Evolutionary conservation across 2,797 vertebrate species (phyloP).

Genomic region (Setipinna tenuifilis): DNA sequence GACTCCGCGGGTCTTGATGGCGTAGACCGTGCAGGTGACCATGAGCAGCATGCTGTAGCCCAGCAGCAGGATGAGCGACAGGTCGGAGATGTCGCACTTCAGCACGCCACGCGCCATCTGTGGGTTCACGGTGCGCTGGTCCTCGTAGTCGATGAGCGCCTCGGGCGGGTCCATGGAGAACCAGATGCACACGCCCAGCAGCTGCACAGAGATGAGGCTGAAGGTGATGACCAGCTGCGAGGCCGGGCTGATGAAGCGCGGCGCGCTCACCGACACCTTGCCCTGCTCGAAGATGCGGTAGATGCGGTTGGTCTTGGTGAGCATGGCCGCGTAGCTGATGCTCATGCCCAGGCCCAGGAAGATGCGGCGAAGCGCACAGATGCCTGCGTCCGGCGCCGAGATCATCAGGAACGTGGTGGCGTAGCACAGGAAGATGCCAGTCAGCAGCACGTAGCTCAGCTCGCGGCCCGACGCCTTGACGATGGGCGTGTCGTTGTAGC

Average conservation of each 20-base stretch:
- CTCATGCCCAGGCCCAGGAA: constrained; percentile 98
- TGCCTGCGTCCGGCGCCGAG: constrained; percentile 86
- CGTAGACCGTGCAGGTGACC: constrained; percentile 98
- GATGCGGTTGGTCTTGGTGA: constrained; percentile 99
- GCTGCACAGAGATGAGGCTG: constrained; percentile 94
- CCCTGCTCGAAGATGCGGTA: constrained; percentile 99
- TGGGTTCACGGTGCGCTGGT: constrained; percentile 95
- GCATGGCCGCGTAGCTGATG: constrained; percentile 95
- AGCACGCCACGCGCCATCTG: constrained; percentile 89
- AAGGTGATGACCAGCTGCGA: constrained; percentile 97
- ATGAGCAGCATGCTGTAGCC: constrained; percentile 99
- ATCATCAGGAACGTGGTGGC: constrained; percentile 99
- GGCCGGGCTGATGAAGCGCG: constrained; percentile 92
- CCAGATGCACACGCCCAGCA: constrained; percentile 96
- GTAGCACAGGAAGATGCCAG: constrained; percentile 96
- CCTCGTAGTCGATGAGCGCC: constrained; percentile 95
- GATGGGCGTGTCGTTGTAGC: constrained; percentile 97
- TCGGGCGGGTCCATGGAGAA: constrained; percentile 94
- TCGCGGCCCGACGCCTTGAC: constrained; percentile 96
- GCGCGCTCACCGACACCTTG: constrained; percentile 90
- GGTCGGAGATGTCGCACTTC: constrained; percentile 98
- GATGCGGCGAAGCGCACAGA: constrained; percentile 90
- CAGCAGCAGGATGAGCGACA: constrained; percentile 96
- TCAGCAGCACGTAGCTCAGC: constrained; percentile 95
- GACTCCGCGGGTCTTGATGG: constrained; percentile 96